Percentiles rank a stretch among this genome's conserved stretches.
phyloP scores from a whole-genome alignment of 1,140 invertebrate genomes.

The Holotrichia oblita region DNA sequence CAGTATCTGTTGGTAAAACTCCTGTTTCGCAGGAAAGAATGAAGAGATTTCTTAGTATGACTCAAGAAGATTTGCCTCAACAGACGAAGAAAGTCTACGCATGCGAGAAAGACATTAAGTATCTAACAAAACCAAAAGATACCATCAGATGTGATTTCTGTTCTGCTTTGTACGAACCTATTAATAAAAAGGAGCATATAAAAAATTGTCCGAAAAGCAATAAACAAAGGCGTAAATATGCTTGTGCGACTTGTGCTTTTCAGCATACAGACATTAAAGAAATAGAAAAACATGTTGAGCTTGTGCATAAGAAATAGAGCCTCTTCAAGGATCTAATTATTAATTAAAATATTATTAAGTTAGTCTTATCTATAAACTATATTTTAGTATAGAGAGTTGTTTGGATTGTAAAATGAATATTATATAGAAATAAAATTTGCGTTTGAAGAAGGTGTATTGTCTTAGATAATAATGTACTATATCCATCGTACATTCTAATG shows the following conservation, averaged over 20 bases:
- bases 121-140: conserved; percentile 52
- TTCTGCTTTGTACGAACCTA: conserved; percentile 47
- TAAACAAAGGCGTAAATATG: conserved; percentile 47
- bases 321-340: not conserved
- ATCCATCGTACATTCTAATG: not conserved
- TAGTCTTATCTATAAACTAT: not conserved
- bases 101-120: conserved; percentile 49
- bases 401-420: not conserved
- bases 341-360: not conserved
- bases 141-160: conserved; percentile 54
- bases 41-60: conserved; percentile 55
- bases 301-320: conserved; percentile 41
- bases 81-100: conserved; percentile 46
- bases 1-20: not conserved
- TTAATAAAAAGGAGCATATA: conserved; percentile 48
- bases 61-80: conserved; percentile 45
- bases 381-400: too few relatives aligned
- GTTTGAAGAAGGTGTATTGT: not conserved
- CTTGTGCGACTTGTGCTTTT: conserved; percentile 54
- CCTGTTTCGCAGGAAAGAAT: conserved; percentile 42
- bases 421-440: not conserved
- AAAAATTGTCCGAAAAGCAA: conserved; percentile 49
- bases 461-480: not conserved
- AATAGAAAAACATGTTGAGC: conserved; percentile 51
- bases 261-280: conserved; percentile 49